A percentile compares a stretch with the other conserved stretches of the same genome.
These are phyloP conservation scores for Rhynchotus rufescens DNA, from an alignment of 2,797 vertebrate genomes.

Conservation along the genomic window DNA sequence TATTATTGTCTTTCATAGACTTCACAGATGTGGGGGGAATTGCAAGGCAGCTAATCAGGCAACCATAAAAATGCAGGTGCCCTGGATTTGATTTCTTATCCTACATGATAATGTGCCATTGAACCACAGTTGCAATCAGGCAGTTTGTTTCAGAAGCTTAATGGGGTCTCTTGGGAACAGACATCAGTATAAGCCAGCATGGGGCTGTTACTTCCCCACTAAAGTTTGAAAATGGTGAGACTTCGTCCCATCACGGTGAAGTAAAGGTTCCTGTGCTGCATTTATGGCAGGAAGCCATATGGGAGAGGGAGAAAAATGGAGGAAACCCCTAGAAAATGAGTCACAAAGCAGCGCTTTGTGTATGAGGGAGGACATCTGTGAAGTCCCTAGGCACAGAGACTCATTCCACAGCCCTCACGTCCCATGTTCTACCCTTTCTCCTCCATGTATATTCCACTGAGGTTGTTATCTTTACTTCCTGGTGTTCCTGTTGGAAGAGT, in stretches of 20 bases:
- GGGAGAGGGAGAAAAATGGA: background rate
- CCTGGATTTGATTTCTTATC: constrained; percentile 24
- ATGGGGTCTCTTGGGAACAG: constrained; percentile 31
- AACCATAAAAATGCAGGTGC: background rate
- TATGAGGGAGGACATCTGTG: background rate
- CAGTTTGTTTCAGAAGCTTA: constrained; percentile 4
- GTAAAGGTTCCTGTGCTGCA: background rate
- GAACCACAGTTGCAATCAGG: background rate
- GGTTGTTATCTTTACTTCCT: background rate
- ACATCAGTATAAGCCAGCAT: background rate
- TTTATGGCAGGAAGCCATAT: background rate
- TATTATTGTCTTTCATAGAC: background rate
- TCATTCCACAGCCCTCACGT: background rate
- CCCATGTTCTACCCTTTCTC: background rate
- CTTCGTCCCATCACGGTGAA: background rate
- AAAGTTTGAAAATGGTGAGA: background rate
- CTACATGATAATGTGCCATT: background rate
- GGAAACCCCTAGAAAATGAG: background rate
- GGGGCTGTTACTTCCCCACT: background rate
- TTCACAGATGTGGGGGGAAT: background rate
- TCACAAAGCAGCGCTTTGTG: background rate
- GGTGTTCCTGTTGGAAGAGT: background rate
- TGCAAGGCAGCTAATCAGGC: background rate
- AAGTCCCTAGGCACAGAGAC: background rate
- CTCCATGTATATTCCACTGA: background rate